Percentiles rank a stretch among this genome's conserved stretches.
Evolutionary conservation across 2,797 vertebrate species (phyloP).

Genomic region (Liparis tanakae): DNA sequence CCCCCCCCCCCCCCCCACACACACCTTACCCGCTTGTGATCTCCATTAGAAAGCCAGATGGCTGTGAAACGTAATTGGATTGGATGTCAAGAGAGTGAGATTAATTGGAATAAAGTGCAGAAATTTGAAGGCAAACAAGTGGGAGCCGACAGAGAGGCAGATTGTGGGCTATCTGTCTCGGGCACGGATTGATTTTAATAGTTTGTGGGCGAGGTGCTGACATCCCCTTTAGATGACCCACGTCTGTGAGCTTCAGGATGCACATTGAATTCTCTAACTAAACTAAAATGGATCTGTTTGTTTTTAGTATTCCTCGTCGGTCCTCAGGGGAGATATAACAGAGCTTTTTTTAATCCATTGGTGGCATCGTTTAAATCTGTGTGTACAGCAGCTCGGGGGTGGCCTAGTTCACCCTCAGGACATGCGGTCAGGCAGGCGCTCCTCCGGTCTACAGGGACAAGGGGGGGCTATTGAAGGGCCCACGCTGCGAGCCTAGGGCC

Average conservation of each 20-base stretch:
- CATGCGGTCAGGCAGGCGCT: conserved; percentile 65
- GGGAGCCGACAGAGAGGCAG: conserved; percentile 56
- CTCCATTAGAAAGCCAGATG: conserved; percentile 83
- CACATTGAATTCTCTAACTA: background rate
- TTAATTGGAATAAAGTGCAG: conserved; percentile 78
- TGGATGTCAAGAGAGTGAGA: conserved; percentile 76
- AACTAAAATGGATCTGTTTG: background rate
- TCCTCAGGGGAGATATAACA: background rate
- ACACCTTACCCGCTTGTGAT: conserved; percentile 67
- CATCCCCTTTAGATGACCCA: conserved; percentile 18
- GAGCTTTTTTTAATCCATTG: background rate
- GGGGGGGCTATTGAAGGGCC: conserved; percentile 57
- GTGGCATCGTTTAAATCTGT: conserved; percentile 3
- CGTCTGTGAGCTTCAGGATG: background rate
- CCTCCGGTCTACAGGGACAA: conserved; percentile 66
- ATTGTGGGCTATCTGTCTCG: conserved; percentile 55
- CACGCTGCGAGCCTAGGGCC: conserved; percentile 52
- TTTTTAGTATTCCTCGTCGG: background rate
- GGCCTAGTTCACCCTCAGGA: conserved; percentile 64
- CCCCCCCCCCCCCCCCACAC: background rate
- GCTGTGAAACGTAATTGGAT: conserved; percentile 82
- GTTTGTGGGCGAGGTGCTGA: conserved; percentile 30
- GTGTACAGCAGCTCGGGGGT: conserved; percentile 54
- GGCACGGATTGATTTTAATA: conserved; percentile 30
- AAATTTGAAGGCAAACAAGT: conserved; percentile 83